Percentiles rank a stretch among this genome's conserved stretches.
These are phyloP conservation scores for Amaurobius ferox DNA, from an alignment of 2,888 invertebrate genomes.

Conservation along the genomic window DNA sequence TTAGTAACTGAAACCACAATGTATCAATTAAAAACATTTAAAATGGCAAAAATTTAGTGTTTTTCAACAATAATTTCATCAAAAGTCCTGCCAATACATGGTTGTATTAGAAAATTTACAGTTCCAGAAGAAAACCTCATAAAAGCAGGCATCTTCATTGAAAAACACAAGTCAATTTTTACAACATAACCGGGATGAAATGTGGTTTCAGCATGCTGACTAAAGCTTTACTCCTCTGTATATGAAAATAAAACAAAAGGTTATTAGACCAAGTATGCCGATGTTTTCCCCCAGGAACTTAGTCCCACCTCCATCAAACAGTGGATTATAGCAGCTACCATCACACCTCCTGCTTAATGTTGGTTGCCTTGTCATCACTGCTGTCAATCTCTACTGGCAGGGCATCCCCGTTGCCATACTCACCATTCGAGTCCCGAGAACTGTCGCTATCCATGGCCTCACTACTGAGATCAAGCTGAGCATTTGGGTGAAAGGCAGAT, in stretches of 20 bases:
- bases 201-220: neutral
- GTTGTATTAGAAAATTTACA: too few relatives aligned
- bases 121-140: too few relatives aligned
- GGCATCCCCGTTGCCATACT: constrained; percentile 65
- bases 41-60: too few relatives aligned
- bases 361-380: constrained; percentile 40
- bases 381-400: constrained; percentile 45
- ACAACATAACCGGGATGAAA: neutral
- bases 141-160: too few relatives aligned
- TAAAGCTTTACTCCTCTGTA: neutral
- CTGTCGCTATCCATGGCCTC: constrained; percentile 70
- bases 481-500: constrained; percentile 64
- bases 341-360: constrained; percentile 70
- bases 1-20: neutral
- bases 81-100: too few relatives aligned
- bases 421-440: constrained; percentile 51
- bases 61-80: too few relatives aligned
- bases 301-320: neutral
- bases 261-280: constrained; percentile 35
- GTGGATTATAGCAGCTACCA: neutral
- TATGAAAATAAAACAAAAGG: neutral
- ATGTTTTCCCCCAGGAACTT: constrained; percentile 15
- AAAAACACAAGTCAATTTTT: neutral
- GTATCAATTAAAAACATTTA: too few relatives aligned
- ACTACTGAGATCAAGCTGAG: constrained; percentile 66